These are phyloP conservation scores for Solenopsis fugax DNA, from an alignment of 1,140 invertebrate genomes.

Conservation along the genomic window DNA sequence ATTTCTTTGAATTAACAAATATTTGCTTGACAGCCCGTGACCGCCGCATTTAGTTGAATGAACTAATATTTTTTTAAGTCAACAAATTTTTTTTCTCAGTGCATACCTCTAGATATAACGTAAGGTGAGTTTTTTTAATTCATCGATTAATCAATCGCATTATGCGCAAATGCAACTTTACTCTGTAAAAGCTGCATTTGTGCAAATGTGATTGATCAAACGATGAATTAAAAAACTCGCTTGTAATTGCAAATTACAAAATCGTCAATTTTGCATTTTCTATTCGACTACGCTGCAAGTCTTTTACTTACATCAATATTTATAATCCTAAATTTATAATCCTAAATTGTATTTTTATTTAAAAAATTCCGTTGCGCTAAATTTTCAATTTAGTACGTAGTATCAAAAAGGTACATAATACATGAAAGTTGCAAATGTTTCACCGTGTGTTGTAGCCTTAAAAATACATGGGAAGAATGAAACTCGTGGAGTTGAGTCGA, in stretches of 20 bases:
- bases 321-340: neutral
- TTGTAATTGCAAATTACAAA: neutral
- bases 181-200: too few relatives aligned
- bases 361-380: slow-evolving; percentile 8
- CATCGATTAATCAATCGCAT: too few relatives aligned
- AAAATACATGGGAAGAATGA: slow-evolving; percentile 57
- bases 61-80: too few relatives aligned
- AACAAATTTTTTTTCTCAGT: too few relatives aligned
- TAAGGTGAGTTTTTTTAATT: too few relatives aligned
- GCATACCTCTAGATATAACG: too few relatives aligned
- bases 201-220: too few relatives aligned
- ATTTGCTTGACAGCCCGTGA: too few relatives aligned
- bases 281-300: neutral
- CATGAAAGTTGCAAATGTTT: slow-evolving; percentile 54
- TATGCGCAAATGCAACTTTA: too few relatives aligned
- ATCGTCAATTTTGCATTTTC: neutral
- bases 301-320: neutral
- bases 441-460: slow-evolving; percentile 39
- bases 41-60: too few relatives aligned
- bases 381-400: neutral
- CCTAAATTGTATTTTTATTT: slow-evolving; percentile 9
- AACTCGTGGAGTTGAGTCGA: slow-evolving; percentile 41
- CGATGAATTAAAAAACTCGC: too few relatives aligned
- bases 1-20: too few relatives aligned
- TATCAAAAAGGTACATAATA: slow-evolving; percentile 6